Base-by-base conservation (phyloP, 2,113 vertebrate species). In the Ranitomeya imitator region DNA sequence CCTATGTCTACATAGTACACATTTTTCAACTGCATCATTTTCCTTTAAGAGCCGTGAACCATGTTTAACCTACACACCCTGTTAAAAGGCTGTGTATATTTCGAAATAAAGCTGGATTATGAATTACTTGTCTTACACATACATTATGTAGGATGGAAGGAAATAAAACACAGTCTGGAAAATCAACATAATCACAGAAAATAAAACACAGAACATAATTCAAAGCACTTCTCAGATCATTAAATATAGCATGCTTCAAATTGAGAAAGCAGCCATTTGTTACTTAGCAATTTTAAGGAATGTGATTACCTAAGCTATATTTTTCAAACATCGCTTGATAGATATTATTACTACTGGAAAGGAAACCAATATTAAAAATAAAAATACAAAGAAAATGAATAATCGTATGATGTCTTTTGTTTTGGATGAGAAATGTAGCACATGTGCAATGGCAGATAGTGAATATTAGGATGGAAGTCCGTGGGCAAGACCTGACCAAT, bases 271-370 rank as follows among this genome's bases (percentile, higher is more conserved):
- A 76, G 45, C 31, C 73, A 76, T 76, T 76, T 76, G 73, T 76
- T 76, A 76, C 73, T 52, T 76, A 76, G 73, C 73, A 51, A 76
- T 76, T 76, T 76, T 76, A 76, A 76, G 45, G 73, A 76, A 76
- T 52, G 73, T 52, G 73, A 52, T 76, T 76, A 76, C 73, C 73
- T 52, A 52, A 76, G 73, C 73, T 74, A 74, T 74, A 74, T 74
- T 74, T 74, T 74, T 51, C 71, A 52, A 76, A 76, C 73, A 76
- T 76, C 37, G 21, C 73, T 76, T 76, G 37, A 76, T 76, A 19
- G 73, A 76, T 51, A 76, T 76, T 76, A 76, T 76, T 76, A 21
- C 73, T 52, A 76, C 37, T 11, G 73, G 52, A 76, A 76, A 12
- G 18, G 14, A 76, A 52, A 37, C 71, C 45, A 14, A 51, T 74